Evolutionary conservation across 2,888 invertebrate genomes (phyloP), one percentile per base, ranked within the genome.

Genomic region (Pterostichus madidus): DNA sequence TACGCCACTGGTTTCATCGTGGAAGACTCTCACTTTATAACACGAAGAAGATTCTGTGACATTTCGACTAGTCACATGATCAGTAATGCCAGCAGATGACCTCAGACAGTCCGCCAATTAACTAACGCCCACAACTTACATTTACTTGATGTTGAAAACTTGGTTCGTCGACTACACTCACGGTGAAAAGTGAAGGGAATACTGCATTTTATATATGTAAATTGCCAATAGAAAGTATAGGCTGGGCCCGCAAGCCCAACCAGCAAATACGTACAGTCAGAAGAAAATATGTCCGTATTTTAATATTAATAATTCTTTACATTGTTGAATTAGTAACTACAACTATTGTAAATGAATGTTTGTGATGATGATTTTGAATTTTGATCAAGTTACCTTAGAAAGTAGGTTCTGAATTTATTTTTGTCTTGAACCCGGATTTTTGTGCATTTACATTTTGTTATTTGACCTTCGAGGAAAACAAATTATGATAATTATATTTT

Each of bases 1-100:
- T 15, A 49, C 75, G 75, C 75, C 75, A 75, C 75, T 75, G 75
- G 24, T 52, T 52, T 1, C 39, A 39, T 8, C 56, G 53, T 80
- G 80, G 80, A 80, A 82, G 81, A 83, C 83, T 83, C 83, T 83
- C 83, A 83, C 83, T 83, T 83, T 83, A 83, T 77, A 81, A 75
- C 61, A 77, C 64, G 83, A 83, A 83, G 82, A 82, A 76, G 83
- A 83, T 82, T 73, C 83, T 83, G 83, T 83, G 83, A 83, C 83
- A 83, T 83, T 83, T 83, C 39, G 64, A 56, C 81, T 77, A 83
- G 83, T 83, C 83, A 77, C 77, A 77, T 83, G 83, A 83, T 52
- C 83, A 83, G 77, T 83, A 83, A 83, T 77, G 83, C 83, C 83
- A 83, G 61, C 56, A 75, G 83, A 83, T 83, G 83, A 83, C 83